Evolutionary conservation across 1,140 invertebrate species (phyloP).

Genomic region (Bicyclus anynana): DNA sequence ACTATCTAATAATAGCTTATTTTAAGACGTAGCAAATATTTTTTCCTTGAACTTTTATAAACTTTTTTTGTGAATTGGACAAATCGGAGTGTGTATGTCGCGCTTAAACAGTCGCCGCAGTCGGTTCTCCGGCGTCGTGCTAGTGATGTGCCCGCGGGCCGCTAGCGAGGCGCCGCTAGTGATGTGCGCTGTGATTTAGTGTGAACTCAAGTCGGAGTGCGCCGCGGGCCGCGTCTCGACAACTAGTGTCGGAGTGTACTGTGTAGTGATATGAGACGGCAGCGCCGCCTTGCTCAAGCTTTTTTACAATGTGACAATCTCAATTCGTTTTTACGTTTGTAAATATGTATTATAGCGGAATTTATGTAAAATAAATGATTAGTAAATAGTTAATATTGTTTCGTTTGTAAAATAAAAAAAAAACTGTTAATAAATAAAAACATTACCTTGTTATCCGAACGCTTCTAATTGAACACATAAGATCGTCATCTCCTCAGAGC

Average conservation of each 20-base stretch:
- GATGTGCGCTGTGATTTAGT: slow-evolving; percentile 23
- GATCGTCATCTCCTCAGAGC: too few relatives aligned
- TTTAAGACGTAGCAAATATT: too few relatives aligned
- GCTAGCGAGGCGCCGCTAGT: not conserved
- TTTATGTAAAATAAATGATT: slow-evolving; percentile 73
- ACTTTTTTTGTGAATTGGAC: not conserved
- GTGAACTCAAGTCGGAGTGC: slow-evolving; percentile 34
- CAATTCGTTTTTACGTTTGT: slow-evolving; percentile 74
- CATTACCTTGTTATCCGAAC: not conserved
- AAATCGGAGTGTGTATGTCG: not conserved
- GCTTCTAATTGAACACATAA: not conserved
- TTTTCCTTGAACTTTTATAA: not conserved
- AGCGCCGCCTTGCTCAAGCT: slow-evolving; percentile 64
- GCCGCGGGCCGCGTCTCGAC: slow-evolving; percentile 25
- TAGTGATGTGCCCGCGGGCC: not conserved
- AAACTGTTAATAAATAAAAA: slow-evolving; percentile 7
- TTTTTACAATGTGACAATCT: slow-evolving; percentile 70
- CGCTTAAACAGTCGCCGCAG: not conserved
- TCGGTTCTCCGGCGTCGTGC: not conserved
- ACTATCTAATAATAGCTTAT: not conserved
- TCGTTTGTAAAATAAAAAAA: slow-evolving; percentile 13
- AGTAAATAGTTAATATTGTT: slow-evolving; percentile 39
- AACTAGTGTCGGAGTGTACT: slow-evolving; percentile 36
- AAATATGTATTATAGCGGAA: slow-evolving; percentile 77
- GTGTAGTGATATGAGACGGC: slow-evolving; percentile 31